These are phyloP conservation scores for Ctenomys sociabilis DNA, from an alignment of 2,113 vertebrate genomes.

Conservation along the genomic window DNA sequence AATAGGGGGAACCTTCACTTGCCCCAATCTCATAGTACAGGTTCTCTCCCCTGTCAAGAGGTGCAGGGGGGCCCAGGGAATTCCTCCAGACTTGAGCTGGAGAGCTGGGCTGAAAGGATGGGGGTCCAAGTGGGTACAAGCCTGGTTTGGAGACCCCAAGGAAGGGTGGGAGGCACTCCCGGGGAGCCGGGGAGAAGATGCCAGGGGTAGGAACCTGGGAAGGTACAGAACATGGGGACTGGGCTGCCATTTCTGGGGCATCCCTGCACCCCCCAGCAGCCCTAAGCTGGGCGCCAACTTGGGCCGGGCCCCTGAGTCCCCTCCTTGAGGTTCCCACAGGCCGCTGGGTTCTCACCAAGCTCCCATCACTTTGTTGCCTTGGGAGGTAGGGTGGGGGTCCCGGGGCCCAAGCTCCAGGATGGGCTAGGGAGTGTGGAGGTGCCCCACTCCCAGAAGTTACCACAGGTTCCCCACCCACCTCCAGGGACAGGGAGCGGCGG, in stretches of 20 bases:
- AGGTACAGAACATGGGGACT: conserved; percentile 41
- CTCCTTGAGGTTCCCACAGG: conserved; percentile 72
- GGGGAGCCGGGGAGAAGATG: conserved; percentile 58
- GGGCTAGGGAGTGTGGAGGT: conserved; percentile 83
- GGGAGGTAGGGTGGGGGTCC: conserved; percentile 72
- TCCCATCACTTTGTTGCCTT: conserved; percentile 77
- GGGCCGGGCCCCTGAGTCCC: conserved; percentile 64
- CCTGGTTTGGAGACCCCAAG: conserved; percentile 69
- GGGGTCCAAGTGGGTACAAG: conserved; percentile 64
- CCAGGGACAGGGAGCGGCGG: conserved; percentile 84
- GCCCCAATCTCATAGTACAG: conserved; percentile 89
- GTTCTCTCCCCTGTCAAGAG: conserved; percentile 83
- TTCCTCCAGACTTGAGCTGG: conserved; percentile 77
- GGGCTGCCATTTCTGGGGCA: conserved; percentile 20
- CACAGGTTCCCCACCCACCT: conserved; percentile 81
- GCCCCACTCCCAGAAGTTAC: conserved; percentile 74
- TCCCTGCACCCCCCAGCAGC: not conserved
- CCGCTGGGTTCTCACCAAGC: conserved; percentile 68
- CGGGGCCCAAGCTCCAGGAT: conserved; percentile 65
- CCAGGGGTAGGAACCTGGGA: conserved; percentile 60
- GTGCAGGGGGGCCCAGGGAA: conserved; percentile 61
- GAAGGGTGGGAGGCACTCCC: conserved; percentile 67
- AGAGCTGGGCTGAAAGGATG: conserved; percentile 81
- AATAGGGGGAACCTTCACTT: conserved; percentile 77
- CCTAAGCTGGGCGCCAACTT: conserved; percentile 68